A percentile compares a stretch with the other conserved stretches of the same genome.
Conservation (phyloP, 2,888 invertebrate genomes). For the Ophion costatus region DNA sequence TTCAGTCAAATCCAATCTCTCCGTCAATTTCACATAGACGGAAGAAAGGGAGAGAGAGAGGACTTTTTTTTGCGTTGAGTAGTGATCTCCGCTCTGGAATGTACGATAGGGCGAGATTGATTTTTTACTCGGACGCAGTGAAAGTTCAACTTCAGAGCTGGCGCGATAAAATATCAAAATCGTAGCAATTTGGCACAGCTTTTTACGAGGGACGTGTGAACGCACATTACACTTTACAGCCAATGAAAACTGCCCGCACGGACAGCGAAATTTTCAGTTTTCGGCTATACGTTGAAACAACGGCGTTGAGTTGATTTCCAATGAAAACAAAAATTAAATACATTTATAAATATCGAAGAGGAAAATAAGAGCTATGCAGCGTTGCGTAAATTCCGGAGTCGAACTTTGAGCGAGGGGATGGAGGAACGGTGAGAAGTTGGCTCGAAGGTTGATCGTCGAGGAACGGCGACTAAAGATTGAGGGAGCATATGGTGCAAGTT, state of each 20-base stretch:
- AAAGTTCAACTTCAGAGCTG: background rate
- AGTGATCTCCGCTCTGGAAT: background rate
- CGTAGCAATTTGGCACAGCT: background rate
- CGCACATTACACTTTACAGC: background rate
- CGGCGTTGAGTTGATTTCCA: background rate
- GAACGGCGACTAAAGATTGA: constrained; percentile 77
- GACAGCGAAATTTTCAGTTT: background rate
- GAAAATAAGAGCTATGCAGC: background rate
- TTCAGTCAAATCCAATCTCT: background rate
- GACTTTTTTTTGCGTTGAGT: background rate
- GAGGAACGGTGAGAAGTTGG: background rate
- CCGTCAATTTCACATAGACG: background rate
- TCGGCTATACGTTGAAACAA: background rate
- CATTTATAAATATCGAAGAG: background rate
- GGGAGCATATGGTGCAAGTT: constrained; percentile 82
- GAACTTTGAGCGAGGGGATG: background rate
- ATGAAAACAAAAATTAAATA: background rate
- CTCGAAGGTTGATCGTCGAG: background rate
- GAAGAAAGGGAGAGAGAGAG: background rate
- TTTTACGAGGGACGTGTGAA: background rate
- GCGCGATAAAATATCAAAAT: background rate
- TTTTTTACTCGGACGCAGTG: background rate
- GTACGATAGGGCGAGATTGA: background rate
- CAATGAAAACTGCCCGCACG: background rate
- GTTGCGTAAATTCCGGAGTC: background rate